phyloP scores from a whole-genome alignment of 1,140 invertebrate species.

The Leguminivora glycinivorella region DNA sequence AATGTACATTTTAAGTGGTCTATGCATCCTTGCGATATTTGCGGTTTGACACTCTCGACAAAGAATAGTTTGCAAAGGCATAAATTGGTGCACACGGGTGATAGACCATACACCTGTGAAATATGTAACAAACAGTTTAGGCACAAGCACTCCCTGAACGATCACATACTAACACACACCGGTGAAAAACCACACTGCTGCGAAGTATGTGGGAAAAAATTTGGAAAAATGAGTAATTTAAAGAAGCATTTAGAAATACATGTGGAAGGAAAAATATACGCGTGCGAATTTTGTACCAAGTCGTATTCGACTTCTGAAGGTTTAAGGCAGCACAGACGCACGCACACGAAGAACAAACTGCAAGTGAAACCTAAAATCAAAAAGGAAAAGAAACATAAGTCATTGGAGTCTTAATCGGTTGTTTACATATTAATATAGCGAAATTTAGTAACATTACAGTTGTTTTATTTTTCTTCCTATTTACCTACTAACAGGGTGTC shows the following conservation, averaged over 20 bases:
- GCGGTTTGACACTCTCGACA: background rate
- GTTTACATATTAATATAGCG: background rate
- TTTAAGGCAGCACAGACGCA: background rate
- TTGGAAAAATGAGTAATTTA: background rate
- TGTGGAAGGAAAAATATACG: background rate
- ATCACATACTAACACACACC: background rate
- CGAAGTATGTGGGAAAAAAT: background rate
- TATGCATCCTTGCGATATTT: background rate
- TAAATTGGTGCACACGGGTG: too few species aligned
- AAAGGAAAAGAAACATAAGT: background rate
- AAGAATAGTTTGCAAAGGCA: background rate
- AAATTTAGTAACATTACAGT: background rate
- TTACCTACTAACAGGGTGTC: too few species aligned
- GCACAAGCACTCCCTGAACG: background rate
- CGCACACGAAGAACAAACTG: background rate
- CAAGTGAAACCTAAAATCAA: background rate
- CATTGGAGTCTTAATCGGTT: background rate
- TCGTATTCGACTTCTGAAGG: slow-evolving; percentile 2
- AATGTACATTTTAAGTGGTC: background rate
- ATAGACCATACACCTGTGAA: too few species aligned
- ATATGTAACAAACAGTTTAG: too few species aligned
- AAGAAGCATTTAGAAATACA: background rate
- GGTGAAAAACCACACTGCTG: background rate
- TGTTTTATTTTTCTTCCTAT: too few species aligned
- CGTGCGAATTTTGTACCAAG: background rate